Base-by-base conservation (phyloP, 2,113 vertebrate genomes). In the Triplophysa tibetana region DNA sequence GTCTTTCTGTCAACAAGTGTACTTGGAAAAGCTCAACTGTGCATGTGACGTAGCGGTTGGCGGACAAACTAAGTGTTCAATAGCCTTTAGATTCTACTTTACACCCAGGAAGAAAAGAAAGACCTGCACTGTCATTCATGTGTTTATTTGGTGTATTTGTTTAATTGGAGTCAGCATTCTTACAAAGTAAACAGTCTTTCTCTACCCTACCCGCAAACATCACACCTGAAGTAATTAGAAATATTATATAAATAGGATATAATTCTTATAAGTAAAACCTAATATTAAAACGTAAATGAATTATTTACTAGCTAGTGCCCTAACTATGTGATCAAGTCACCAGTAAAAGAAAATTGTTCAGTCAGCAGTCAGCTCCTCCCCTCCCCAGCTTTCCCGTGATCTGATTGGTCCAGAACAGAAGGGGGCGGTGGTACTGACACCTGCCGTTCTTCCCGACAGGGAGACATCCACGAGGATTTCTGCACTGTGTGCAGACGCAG, bases 381-480 rank as follows among this genome's bases (percentile, higher is more conserved):
- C 74, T 56, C 81, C 83, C 85, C 60, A 62, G 85, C 86, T 75
- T 48, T 69, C 87, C 87, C 81, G n/a, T 70, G 67, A 23, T 82
- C 75, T 80, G 84, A 87, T 84, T 63, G 88, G 87, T 79, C 81
- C 84, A 87, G 89, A 87, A 84, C 81, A 80, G 61, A 85, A 76
- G 77, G 86, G 87, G 86, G 80, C 72, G 86, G 86, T 65, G 87
- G 89, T 90, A 92, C 90, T 94, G 93, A 94, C 91, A 87, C 90
- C 89, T 93, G 89, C 91, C 88, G 89, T 94, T 93, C 91, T 93
- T 94, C 93, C 94, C 93, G 92, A 84, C 89, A 99, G 97, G 96
- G 96, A 89, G 98, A 99, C 92, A 96, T 99, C 94, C 98, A 99
- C 91, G 98, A 99, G 95, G 98, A 99, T 90, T 99, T 99, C 93